Conservation (phyloP, 2,113 vertebrate genomes). For the Melospiza melodia region DNA sequence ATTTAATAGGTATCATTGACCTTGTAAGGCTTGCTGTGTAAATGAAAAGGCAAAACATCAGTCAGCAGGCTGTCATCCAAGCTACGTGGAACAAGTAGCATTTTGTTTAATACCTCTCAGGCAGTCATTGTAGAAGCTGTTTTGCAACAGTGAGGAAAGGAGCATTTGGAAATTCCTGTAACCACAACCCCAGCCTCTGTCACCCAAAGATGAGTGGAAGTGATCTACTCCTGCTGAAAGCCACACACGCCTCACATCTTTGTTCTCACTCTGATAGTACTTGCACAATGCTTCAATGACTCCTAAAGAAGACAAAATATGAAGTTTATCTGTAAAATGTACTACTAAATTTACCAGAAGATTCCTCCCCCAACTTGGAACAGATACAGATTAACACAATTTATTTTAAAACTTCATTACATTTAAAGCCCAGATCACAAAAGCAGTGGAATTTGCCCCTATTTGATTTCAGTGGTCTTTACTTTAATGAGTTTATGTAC, state of each 20-base stretch:
- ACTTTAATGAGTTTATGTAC: not conserved
- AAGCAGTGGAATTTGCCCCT: not conserved
- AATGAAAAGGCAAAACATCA: not conserved
- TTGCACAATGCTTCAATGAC: constrained; percentile 77
- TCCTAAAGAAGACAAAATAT: constrained; percentile 69
- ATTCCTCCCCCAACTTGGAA: not conserved
- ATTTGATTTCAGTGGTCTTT: not conserved
- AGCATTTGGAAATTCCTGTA: constrained; percentile 98
- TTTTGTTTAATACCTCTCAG: constrained; percentile 78
- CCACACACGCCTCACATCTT: constrained; percentile 84
- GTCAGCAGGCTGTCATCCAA: not conserved
- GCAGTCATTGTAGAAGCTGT: constrained; percentile 74
- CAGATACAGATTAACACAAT: not conserved
- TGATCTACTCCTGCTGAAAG: constrained; percentile 87
- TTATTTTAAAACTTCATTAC: not conserved
- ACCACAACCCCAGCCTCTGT: constrained; percentile 94
- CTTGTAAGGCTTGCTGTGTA: not conserved
- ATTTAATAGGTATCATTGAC: not conserved
- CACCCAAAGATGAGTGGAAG: constrained; percentile 85
- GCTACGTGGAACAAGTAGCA: not conserved
- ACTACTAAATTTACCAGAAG: not conserved
- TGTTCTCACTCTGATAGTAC: constrained; percentile 80
- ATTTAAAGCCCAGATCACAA: not conserved
- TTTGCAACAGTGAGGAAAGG: constrained; percentile 83
- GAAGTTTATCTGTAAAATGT: not conserved